Percentiles rank a stretch among this genome's conserved stretches.
These are phyloP conservation scores for Tillus elongatus DNA, from an alignment of 2,888 invertebrate species.

Conservation along the genomic window DNA sequence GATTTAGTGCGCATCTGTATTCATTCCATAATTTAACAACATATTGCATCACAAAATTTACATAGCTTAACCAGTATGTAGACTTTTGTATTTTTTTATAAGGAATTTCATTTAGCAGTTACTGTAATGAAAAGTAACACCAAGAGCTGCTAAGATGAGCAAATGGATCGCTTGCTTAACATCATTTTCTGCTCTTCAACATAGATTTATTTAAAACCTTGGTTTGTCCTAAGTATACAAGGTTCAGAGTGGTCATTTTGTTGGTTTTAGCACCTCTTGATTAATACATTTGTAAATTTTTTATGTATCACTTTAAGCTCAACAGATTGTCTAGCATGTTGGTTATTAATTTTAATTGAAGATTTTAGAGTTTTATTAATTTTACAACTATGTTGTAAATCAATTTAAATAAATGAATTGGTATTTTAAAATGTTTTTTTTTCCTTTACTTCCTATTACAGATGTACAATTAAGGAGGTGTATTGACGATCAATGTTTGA, in stretches of 20 bases:
- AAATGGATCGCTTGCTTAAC: no score
- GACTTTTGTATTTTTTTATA: slow-evolving; percentile 44
- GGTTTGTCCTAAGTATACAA: no score
- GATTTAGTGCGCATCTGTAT: slow-evolving; percentile 42
- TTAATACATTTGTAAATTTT: not conserved
- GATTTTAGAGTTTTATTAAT: slow-evolving; percentile 33
- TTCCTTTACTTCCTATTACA: no score
- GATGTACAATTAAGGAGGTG: no score
- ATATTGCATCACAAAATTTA: slow-evolving; percentile 35
- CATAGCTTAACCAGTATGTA: slow-evolving; percentile 34
- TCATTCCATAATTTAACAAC: slow-evolving; percentile 33
- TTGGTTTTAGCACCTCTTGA: not conserved
- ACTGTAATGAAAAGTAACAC: slow-evolving; percentile 6
- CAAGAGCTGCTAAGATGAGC: slow-evolving; percentile 10
- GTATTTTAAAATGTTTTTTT: slow-evolving; percentile 35
- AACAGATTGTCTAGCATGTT: slow-evolving; percentile 33
- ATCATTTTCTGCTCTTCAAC: no score
- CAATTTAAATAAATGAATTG: slow-evolving; percentile 42
- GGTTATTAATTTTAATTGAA: slow-evolving; percentile 36
- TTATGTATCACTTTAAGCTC: slow-evolving; percentile 10
- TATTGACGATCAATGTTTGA: no score
- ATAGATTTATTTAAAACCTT: no score
- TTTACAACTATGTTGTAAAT: slow-evolving; percentile 43
- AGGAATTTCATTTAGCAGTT: slow-evolving; percentile 12
- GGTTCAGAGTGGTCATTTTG: not conserved